These are phyloP conservation scores for Australoheros facetus DNA, from an alignment of 2,797 vertebrate genomes.

Conservation along the genomic window DNA sequence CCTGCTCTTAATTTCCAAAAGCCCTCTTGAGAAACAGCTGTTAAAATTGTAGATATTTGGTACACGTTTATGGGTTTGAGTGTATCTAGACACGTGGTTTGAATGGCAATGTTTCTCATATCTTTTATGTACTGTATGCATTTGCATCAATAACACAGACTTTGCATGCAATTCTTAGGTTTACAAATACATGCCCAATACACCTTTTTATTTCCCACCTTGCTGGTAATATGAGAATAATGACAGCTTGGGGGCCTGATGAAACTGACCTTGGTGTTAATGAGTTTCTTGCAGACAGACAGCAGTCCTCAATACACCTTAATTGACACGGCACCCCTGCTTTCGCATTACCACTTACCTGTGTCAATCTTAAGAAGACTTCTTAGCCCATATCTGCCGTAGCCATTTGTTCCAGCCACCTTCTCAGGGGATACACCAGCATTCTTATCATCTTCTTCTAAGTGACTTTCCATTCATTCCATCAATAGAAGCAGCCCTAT, in stretches of 20 bases:
- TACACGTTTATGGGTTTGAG: not conserved
- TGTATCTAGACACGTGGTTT: not conserved
- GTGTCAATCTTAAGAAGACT: slow-evolving; percentile 74
- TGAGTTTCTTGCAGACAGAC: slow-evolving; percentile 75
- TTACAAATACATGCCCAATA: slow-evolving; percentile 31
- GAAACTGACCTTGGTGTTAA: slow-evolving; percentile 83
- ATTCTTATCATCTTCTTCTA: slow-evolving; percentile 60
- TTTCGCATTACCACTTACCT: slow-evolving; percentile 70
- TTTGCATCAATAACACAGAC: slow-evolving; percentile 32
- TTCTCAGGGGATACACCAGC: slow-evolving; percentile 49
- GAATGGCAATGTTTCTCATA: slow-evolving; percentile 7
- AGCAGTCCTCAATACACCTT: slow-evolving; percentile 51
- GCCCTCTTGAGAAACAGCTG: slow-evolving; percentile 29
- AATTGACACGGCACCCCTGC: slow-evolving; percentile 70
- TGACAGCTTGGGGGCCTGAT: slow-evolving; percentile 74
- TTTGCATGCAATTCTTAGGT: slow-evolving; percentile 14
- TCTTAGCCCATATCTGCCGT: slow-evolving; percentile 61
- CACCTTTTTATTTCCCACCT: slow-evolving; percentile 53
- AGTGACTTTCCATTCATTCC: slow-evolving; percentile 58
- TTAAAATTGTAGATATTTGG: not conserved
- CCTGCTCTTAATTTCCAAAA: slow-evolving; percentile 46
- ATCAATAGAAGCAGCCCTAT: slow-evolving; percentile 36
- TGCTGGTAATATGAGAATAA: slow-evolving; percentile 70
- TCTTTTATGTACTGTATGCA: slow-evolving; percentile 2
- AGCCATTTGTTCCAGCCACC: slow-evolving; percentile 64